Base-by-base conservation (phyloP, 1,140 invertebrate genomes). In the Maconellicoccus hirsutus region DNA sequence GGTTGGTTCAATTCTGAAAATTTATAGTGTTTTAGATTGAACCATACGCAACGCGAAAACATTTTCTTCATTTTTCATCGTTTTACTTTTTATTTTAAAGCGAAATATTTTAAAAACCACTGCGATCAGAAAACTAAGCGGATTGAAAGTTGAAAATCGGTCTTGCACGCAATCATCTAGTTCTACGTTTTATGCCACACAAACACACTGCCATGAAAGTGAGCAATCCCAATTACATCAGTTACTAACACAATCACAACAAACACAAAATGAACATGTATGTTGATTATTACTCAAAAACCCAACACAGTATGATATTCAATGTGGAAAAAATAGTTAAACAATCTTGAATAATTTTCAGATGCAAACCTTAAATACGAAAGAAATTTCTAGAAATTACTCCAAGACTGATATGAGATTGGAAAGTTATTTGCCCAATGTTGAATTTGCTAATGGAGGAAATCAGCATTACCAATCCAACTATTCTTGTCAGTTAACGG, bases 101-200 rank as follows among this genome's bases (percentile, higher is more conserved):
- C 19, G 61, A 23, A 66, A 66, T 23, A 16, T 66, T 16, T 25
- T 66, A 8, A 66, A 66, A 66, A 66, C 61, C 1, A 66, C 61
- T 4, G 19, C 61, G 10, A 23, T 66, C 19, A 23, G 61, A 23
- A 66, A 66, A 25, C 10, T 66, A 22, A 66, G 25, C 16, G 25
- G 61, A 16, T 66, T 66, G 19, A 66, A 66, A 23, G 21, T 66
- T 19, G 61, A 66, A 66, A 66, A 66, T 66, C 61, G 22, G 3
- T 52, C 42, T 14, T 23, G 22, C 21, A 66, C 7, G 3, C 25
- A 66, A 25, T 16, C 61, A 3, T 4, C 61, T 66, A 23, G 19
- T 66, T 52, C 61, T 23, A 25, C 61, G 10, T 66, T 16, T 66
- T 66, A 66, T 26, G 4, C 7, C 3, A 22, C 3, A 23, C 61